Conservation (phyloP, 2,888 invertebrate species). For the Tiphia femorata region DNA sequence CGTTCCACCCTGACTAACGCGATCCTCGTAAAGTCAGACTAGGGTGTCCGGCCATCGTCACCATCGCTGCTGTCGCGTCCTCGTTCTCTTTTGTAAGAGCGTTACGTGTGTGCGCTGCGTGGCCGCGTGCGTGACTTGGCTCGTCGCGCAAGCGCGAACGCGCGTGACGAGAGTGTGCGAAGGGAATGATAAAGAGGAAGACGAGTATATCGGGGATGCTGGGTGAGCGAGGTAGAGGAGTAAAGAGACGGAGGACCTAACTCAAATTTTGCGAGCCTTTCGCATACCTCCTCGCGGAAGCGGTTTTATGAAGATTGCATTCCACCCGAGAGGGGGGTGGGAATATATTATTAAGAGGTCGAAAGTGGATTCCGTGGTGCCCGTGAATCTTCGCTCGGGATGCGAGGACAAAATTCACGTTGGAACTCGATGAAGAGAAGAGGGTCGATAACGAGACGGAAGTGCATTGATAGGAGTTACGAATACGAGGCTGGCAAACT, state of each 20-base stretch:
- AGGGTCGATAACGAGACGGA: too few species aligned
- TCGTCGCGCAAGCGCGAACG: background rate
- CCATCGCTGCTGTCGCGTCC: conserved; percentile 13
- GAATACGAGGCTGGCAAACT: too few species aligned
- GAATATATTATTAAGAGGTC: conserved; percentile 62
- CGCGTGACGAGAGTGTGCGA: conserved; percentile 2
- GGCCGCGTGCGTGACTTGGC: background rate
- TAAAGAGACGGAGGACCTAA: conserved; percentile 28
- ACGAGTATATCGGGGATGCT: too few species aligned
- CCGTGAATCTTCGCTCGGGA: too few species aligned
- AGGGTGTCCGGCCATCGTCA: conserved; percentile 26
- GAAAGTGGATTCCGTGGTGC: conserved; percentile 1
- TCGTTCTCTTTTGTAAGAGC: too few species aligned
- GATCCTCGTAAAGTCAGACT: conserved; percentile 37
- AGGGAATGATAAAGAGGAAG: conserved; percentile 33
- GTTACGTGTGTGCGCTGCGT: conserved; percentile 2
- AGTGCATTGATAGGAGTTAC: too few species aligned
- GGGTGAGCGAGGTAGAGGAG: too few species aligned
- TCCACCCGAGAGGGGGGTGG: conserved; percentile 51
- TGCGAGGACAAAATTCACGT: too few species aligned
- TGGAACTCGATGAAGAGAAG: too few species aligned
- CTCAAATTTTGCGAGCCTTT: conserved; percentile 36
- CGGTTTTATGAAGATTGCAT: conserved; percentile 66
- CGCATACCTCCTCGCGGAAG: conserved; percentile 34
- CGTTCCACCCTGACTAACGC: conserved; percentile 29